Evolutionary conservation across 2,113 vertebrate species (phyloP), one percentile per base, ranked within the genome.

Genomic region (Sprattus sprattus): DNA sequence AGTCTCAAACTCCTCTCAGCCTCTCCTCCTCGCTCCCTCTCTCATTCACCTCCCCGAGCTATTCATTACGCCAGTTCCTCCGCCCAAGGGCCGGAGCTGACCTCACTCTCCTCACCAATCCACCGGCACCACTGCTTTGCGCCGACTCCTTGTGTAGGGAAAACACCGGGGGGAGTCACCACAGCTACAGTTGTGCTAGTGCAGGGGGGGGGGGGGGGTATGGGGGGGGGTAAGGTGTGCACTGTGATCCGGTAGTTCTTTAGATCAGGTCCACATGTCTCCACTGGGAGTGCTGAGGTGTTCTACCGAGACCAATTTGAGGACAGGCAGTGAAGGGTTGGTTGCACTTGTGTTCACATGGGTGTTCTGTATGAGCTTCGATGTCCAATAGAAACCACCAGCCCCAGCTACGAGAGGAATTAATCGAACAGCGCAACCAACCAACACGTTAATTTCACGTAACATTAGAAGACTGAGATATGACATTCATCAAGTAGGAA

Each of bases 1-100:
- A 78, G 87, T 88, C 90, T 91, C 90, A 90, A 91, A 87, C 89
- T 75, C 13, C 52, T 18, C 2, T 0, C 50, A 52, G 50, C 50
- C 10, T 52, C 50, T 52, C 50, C 49, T 4, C 49, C 39, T 39
- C 52, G 4, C 52, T 18, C 4, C 52, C 13, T 54, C 13, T 54
- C 52, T 54, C 52, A 54, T 54, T 54, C 52, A 54, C 84, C 91
- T 89, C 89, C 90, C 92, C 52, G 85, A 85, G 89, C 87, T 82
- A 91, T 85, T 94, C 91, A 94, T 94, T 93, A 94, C 82, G 86
- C 84, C 49, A 45, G 85, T 71, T 90, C 89, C 84, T 80, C 88
- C 84, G 82, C 57, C 54, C n/a, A n/a, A 83, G 87, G 82, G 87
- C 50, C 87, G 89, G 86, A 86, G 85, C 87, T 83, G 87, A 89